Evolutionary conservation across 2,888 invertebrate species (phyloP).

Genomic region (Melitaea athalia): DNA sequence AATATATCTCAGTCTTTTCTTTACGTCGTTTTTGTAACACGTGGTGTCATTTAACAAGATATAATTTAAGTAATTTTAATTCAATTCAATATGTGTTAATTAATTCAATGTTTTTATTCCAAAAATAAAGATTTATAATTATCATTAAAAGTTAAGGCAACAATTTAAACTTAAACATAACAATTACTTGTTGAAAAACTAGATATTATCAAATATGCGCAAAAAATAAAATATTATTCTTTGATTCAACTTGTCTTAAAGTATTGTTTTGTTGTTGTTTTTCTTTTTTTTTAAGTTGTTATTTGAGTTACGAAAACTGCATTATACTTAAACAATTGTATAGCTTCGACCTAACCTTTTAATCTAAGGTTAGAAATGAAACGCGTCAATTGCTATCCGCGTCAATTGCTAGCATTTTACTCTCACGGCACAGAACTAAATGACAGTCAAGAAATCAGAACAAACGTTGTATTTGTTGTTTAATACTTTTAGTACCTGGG

Average conservation of each 20-base stretch:
- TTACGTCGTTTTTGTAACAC: background rate
- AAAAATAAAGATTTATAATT: too few relatives aligned
- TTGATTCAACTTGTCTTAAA: background rate
- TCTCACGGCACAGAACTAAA: conserved; percentile 34
- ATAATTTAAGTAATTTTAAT: too few relatives aligned
- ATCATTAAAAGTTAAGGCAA: background rate
- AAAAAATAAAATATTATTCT: background rate
- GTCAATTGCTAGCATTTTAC: conserved; percentile 26
- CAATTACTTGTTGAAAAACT: too few relatives aligned
- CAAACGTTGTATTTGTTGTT: background rate
- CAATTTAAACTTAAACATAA: background rate
- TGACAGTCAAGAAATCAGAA: conserved; percentile 2
- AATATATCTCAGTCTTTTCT: too few relatives aligned
- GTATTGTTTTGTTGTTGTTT: background rate
- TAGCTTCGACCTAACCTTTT: conserved; percentile 11
- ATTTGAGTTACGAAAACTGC: background rate
- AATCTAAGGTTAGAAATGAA: conserved; percentile 18
- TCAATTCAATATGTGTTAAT: too few relatives aligned
- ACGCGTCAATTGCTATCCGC: conserved; percentile 22
- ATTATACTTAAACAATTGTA: background rate
- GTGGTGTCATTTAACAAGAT: too few relatives aligned
- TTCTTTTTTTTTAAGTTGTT: background rate
- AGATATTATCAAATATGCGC: too few relatives aligned
- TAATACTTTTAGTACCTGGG: background rate
- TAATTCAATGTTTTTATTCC: too few relatives aligned